Conservation (phyloP, 2,797 vertebrate genomes). For the Sebastes diploproa region DNA sequence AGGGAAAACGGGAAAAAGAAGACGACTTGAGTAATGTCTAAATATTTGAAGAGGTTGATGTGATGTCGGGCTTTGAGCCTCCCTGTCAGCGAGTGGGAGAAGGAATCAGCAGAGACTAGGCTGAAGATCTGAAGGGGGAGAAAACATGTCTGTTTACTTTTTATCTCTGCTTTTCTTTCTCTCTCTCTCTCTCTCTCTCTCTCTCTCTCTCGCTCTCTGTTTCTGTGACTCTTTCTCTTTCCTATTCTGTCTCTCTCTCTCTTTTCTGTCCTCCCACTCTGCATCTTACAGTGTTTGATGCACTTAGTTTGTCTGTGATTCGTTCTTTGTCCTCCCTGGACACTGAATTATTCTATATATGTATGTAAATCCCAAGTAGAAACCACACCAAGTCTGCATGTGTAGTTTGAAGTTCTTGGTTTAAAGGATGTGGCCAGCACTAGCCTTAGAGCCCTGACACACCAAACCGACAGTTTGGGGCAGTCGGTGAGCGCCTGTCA, state of each 20-base stretch:
- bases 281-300: neutral
- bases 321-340: neutral
- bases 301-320: slow-evolving; percentile 16
- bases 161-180: slow-evolving; percentile 48
- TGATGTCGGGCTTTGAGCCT: slow-evolving; percentile 70
- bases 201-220: slow-evolving; percentile 1
- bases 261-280: slow-evolving; percentile 39
- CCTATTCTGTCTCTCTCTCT: neutral
- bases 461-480: no score
- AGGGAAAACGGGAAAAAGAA: slow-evolving; percentile 45
- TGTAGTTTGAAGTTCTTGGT: neutral
- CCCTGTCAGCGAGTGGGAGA: slow-evolving; percentile 69
- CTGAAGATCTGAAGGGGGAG: slow-evolving; percentile 66
- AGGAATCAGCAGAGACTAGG: slow-evolving; percentile 70
- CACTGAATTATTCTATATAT: neutral
- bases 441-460: neutral
- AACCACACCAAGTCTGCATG: neutral
- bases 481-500: no score
- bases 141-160: slow-evolving; percentile 68
- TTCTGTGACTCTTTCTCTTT: neutral
- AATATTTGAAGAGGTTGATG: slow-evolving; percentile 81
- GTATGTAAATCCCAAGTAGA: neutral
- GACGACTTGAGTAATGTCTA: slow-evolving; percentile 72
- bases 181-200: slow-evolving; percentile 11
- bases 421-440: slow-evolving; percentile 2